phyloP scores from a whole-genome alignment of 2,113 vertebrate species.

The Cettia cetti region DNA sequence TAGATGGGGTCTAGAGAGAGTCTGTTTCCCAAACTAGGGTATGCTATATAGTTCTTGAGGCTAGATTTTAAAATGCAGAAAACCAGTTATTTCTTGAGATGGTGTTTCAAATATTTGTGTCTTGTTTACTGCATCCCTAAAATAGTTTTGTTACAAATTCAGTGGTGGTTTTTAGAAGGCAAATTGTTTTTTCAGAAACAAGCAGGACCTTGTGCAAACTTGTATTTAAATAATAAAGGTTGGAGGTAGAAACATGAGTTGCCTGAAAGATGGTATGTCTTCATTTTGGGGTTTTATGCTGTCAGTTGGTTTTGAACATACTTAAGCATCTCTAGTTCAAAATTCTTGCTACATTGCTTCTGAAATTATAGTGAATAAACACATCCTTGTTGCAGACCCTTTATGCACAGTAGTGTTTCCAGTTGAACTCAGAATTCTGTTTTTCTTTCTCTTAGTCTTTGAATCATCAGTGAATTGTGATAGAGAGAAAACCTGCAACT shows the following conservation, averaged over 20 bases:
- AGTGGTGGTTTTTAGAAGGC: background rate
- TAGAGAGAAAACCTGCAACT: background rate
- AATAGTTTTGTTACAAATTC: background rate
- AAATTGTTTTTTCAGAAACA: background rate
- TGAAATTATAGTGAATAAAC: background rate
- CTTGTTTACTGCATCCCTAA: background rate
- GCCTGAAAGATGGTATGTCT: background rate
- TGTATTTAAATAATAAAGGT: background rate
- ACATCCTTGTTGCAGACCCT: background rate
- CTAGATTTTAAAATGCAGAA: background rate
- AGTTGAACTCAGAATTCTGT: background rate
- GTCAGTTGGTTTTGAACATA: background rate
- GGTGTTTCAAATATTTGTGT: background rate
- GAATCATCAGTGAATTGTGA: background rate
- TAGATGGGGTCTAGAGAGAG: background rate
- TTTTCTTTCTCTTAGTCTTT: background rate
- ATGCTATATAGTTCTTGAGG: background rate
- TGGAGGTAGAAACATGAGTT: background rate
- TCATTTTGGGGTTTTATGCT: background rate
- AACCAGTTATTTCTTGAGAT: background rate
- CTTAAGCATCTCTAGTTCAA: background rate
- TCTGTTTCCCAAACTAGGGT: background rate
- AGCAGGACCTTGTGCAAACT: background rate
- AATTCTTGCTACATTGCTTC: background rate
- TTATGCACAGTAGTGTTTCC: background rate